Conservation (phyloP, 1,140 invertebrate genomes). For the Sogatella furcifera region DNA sequence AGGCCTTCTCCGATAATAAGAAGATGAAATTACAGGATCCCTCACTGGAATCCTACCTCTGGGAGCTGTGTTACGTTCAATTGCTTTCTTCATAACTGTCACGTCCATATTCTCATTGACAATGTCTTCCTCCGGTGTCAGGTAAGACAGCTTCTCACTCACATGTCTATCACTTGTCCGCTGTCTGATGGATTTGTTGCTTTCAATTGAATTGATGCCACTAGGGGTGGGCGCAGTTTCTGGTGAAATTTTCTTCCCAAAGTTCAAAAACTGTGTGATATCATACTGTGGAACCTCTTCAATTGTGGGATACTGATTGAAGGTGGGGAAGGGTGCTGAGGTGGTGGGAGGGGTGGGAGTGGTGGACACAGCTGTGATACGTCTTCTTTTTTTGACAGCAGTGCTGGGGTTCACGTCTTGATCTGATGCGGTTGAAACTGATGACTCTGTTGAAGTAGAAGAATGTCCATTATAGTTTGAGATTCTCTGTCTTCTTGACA, state of each 20-base stretch:
- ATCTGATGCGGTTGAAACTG: not conserved
- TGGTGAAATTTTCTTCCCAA: conserved; percentile 19
- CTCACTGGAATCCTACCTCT: conserved; percentile 4
- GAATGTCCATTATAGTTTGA: no score
- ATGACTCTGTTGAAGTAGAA: not conserved
- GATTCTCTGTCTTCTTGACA: no score
- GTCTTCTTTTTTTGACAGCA: not conserved
- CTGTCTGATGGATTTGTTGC: conserved; percentile 9
- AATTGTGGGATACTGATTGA: conserved; percentile 22
- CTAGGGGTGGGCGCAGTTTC: conserved; percentile 15
- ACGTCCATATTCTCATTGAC: conserved; percentile 24
- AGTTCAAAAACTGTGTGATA: conserved; percentile 23
- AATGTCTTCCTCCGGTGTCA: conserved; percentile 10
- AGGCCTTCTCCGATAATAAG: conserved; percentile 6
- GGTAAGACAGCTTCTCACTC: not conserved
- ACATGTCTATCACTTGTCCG: not conserved
- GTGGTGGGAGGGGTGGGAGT: conserved; percentile 14
- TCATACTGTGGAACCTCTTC: conserved; percentile 19
- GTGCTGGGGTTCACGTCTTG: not conserved
- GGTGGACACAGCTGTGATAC: not conserved
- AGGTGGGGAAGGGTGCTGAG: conserved; percentile 17
- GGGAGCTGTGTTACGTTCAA: conserved; percentile 17
- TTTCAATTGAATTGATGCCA: conserved; percentile 19
- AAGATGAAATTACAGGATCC: conserved; percentile 6
- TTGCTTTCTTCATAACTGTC: conserved; percentile 12